A percentile compares a stretch with the other conserved stretches of the same genome.
phyloP scores from a whole-genome alignment of 1,140 invertebrate genomes.

The Steinernema khuongi region DNA sequence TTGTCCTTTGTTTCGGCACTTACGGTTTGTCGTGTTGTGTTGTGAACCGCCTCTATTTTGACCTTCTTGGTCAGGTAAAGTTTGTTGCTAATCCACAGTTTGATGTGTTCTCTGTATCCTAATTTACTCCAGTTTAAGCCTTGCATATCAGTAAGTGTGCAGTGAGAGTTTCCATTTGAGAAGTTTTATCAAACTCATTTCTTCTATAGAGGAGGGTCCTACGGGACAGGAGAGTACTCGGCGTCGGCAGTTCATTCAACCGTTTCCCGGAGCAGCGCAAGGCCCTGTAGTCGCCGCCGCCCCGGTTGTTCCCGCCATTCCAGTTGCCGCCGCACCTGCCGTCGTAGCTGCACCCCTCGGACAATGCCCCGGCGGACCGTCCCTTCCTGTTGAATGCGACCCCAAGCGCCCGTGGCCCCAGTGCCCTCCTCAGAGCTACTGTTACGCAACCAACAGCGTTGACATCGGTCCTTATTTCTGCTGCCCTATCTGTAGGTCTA shows the following conservation, averaged over 20 bases:
- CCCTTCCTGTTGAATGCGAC: slow-evolving; percentile 57
- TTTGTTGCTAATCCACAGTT: slow-evolving; percentile 16
- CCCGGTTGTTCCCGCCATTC: slow-evolving; percentile 23
- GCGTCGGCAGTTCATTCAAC: slow-evolving; percentile 40
- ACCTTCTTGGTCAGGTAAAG: slow-evolving; percentile 19
- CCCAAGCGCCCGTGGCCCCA: slow-evolving; percentile 58
- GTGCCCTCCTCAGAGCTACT: slow-evolving; percentile 58
- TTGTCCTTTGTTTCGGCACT: not conserved
- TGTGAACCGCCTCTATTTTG: too few species aligned
- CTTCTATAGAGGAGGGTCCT: slow-evolving; percentile 28
- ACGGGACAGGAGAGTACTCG: slow-evolving; percentile 28
- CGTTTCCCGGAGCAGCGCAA: slow-evolving; percentile 35
- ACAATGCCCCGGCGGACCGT: slow-evolving; percentile 54
- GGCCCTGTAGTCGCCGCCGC: slow-evolving; percentile 30
- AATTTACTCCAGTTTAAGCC: slow-evolving; percentile 16
- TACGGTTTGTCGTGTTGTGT: not conserved
- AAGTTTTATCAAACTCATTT: not conserved
- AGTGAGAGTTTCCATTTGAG: not conserved
- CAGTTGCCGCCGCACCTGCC: slow-evolving; percentile 20
- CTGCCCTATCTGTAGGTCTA: slow-evolving; percentile 56
- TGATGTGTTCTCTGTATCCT: slow-evolving; percentile 15
- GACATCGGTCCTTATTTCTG: slow-evolving; percentile 59
- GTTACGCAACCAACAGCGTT: slow-evolving; percentile 58
- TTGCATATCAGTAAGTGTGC: not conserved
- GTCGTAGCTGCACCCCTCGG: slow-evolving; percentile 36